Base-by-base conservation (phyloP, 2,888 invertebrate genomes). In the Tiliacea citrago region DNA sequence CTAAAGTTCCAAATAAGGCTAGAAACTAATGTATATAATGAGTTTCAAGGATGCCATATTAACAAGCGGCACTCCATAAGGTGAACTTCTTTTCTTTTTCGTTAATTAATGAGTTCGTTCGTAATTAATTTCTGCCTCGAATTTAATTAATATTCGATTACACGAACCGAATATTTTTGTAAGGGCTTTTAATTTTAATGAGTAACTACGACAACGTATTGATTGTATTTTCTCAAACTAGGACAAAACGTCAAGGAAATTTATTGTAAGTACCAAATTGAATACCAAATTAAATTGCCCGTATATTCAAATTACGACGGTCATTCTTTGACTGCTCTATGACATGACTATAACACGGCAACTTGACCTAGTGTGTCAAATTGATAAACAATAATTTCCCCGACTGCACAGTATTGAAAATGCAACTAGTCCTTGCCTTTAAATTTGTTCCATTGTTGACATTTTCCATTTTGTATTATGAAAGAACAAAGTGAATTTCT, bases 401-500 rank as follows among this genome's bases (percentile, higher is more conserved):
- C 9, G 18, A 18, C 13, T 39, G n/a, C 1, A 39, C 13, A 39
- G 2, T 49, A 29, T 13, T 21, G 7, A 42, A 62, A 60, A 58
- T 60, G n/a, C 29, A 8, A 66, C 49, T 45, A 21, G 51, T 53
- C 24, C 21, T 39, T 24, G 51, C 58, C 8, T 18, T 42, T 5
- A 24, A 47, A 18, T 35, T 55, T 13, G 1, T 16, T 45, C 42
- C 16, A 6, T 42, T 7, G 55, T 35, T 55, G 35, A 65, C 47
- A 24, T 65, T 60, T 49, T 35, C n/a, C 24, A 49, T 60, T 53
- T 65, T 55, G 2, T 42, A 60, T 29, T 45, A 45, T 42, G 24
- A 53, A 58, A 45, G 24, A 57, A 29, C 63, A 62, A 81, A 81
- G 63, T 77, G n/a, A 69, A 77, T 77, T 76, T 58, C 65, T 57